Conservation (phyloP, 1,140 invertebrate genomes). For the Drosophila sucinea region DNA sequence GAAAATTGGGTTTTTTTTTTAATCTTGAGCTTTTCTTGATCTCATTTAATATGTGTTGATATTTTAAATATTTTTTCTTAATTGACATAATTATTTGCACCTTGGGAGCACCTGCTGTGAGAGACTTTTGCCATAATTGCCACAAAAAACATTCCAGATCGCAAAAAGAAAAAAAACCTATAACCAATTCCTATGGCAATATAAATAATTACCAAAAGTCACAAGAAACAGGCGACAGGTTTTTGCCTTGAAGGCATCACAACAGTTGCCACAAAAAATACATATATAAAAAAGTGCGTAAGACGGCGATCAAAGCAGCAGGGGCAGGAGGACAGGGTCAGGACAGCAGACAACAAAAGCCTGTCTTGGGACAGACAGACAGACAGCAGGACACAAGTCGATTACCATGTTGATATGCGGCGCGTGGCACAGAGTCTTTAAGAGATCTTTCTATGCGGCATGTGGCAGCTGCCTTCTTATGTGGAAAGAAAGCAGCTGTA, state of each 20-base stretch:
- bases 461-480: conserved; percentile 70
- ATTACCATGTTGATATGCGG: conserved; percentile 81
- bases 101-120: conserved; percentile 29
- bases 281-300: conserved; percentile 19
- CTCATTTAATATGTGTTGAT: background rate
- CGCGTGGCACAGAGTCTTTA: conserved; percentile 66
- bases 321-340: conserved; percentile 35
- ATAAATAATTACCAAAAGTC: conserved; percentile 56
- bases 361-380: conserved; percentile 19
- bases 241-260: conserved; percentile 49
- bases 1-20: background rate
- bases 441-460: conserved; percentile 55
- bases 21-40: background rate
- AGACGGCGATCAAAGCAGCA: conserved; percentile 41
- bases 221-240: conserved; percentile 59
- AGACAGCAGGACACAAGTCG: conserved; percentile 37
- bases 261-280: conserved; percentile 59
- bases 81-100: conserved; percentile 62
- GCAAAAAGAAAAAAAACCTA: conserved; percentile 22
- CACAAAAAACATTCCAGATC: conserved; percentile 2
- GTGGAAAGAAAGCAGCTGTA: conserved; percentile 63
- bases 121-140: conserved; percentile 38
- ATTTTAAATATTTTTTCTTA: conserved; percentile 27
- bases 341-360: conserved; percentile 47
- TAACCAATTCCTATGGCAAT: conserved; percentile 46